phyloP scores from a whole-genome alignment of 2,113 vertebrate genomes.

The Uropsilus gracilis region DNA sequence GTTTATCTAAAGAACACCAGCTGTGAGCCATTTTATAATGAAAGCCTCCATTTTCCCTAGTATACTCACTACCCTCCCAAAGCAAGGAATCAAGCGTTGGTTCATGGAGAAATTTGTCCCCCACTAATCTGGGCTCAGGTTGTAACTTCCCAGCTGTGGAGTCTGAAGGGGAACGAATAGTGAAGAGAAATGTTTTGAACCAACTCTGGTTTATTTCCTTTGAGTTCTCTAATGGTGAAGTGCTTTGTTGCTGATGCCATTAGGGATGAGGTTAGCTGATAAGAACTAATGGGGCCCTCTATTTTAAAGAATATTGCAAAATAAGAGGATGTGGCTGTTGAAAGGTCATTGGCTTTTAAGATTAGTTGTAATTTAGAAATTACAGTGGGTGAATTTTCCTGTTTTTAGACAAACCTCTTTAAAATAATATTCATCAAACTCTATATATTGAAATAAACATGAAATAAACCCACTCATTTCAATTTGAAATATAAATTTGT shows the following conservation, averaged over 20 bases:
- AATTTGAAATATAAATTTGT: slow-evolving; percentile 6
- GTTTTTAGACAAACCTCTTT: slow-evolving; percentile 24
- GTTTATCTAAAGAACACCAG: slow-evolving; percentile 34
- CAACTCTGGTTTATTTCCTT: neutral
- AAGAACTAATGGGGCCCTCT: neutral
- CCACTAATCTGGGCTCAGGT: neutral
- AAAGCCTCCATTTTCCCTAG: neutral
- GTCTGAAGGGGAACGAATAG: neutral
- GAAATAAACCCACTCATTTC: neutral
- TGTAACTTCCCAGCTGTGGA: neutral
- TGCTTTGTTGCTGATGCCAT: neutral
- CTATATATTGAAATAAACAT: slow-evolving; percentile 6
- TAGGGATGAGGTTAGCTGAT: neutral
- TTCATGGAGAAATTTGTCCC: neutral
- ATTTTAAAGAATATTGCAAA: slow-evolving; percentile 41
- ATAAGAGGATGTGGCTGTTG: neutral
- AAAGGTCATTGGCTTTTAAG: slow-evolving; percentile 48
- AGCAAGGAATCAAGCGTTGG: neutral
- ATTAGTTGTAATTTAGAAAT: slow-evolving; percentile 47
- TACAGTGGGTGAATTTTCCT: slow-evolving; percentile 10
- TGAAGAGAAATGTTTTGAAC: neutral
- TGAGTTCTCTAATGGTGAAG: neutral
- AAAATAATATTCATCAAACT: slow-evolving; percentile 38
- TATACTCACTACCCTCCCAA: neutral
- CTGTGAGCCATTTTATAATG: neutral